Conservation (phyloP, 2,797 vertebrate genomes). For the Aulostomus chinensis region DNA sequence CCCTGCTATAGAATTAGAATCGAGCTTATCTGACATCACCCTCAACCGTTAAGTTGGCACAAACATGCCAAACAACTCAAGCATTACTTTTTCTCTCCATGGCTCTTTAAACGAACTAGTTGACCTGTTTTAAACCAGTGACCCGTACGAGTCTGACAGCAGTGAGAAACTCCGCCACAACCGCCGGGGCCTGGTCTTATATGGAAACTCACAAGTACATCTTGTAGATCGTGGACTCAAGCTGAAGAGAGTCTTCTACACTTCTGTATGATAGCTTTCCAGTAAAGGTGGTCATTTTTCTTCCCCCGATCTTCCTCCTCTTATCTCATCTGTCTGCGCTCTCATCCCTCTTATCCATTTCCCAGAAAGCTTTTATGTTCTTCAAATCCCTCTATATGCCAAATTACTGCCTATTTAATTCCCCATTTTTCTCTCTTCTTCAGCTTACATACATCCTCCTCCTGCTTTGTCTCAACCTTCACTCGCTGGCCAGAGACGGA, state of each 20-base stretch:
- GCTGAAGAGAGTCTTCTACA: background rate
- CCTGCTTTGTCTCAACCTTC: slow-evolving; percentile 28
- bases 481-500: slow-evolving; percentile 35
- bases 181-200: too few species aligned
- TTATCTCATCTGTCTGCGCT: background rate
- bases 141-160: slow-evolving; percentile 21
- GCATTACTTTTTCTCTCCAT: too few species aligned
- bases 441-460: slow-evolving; percentile 21
- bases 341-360: background rate
- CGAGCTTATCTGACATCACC: too few species aligned
- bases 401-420: background rate
- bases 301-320: background rate
- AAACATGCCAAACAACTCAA: too few species aligned
- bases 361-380: background rate
- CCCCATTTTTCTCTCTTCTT: background rate
- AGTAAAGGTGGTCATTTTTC: background rate
- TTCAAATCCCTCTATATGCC: background rate
- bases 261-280: too few species aligned
- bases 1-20: too few species aligned
- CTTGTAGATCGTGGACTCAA: background rate
- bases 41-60: too few species aligned
- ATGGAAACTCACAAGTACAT: slow-evolving; percentile 9
- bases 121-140: slow-evolving; percentile 29
- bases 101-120: too few species aligned
- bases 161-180: slow-evolving; percentile 13